Base-by-base conservation (phyloP, 1,140 invertebrate genomes). In the Apis florea region DNA sequence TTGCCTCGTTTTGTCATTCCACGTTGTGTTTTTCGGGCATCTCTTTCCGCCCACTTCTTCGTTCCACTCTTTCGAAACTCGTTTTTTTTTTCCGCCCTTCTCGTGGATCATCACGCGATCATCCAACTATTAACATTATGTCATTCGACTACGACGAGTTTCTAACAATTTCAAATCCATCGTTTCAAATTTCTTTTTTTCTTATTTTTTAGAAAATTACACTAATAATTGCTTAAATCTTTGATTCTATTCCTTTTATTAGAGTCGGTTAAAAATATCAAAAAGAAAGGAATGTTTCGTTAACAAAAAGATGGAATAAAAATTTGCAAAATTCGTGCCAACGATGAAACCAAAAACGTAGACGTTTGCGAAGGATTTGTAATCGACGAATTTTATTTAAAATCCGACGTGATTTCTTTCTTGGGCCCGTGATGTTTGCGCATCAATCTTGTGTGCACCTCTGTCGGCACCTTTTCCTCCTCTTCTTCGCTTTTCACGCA, bases 301-400 rank as follows among this genome's bases (percentile, higher is more conserved):
- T 40, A 40, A 40, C 31, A 0, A 40, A 5, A 40, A 40, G 31
- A 40, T n/a, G n/a, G n/a, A n/a, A n/a, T 40, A 40, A 40, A 40
- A 40, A 40, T 40, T 40, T 6, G 31, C 6, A 40, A 40, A n/a
- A 1, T 49, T 51, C 21, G 13, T 47, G 21, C n/a, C 40, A n/a
- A 10, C 53, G 47, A 15, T 74, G 85, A 77, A 74, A 84, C 53
- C n/a, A n/a, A n/a, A n/a, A n/a, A 53, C 82, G 61, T 82, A 82
- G 74, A 84, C 85, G 83, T 91, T 89, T 85, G 87, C 86, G 86
- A 82, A 87, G 88, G 89, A 86, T n/a, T n/a, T 88, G 85, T 90
- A 90, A 91, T 90, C 87, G 90, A 90, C 83, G 84, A 83, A 77
- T 90, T 81, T 64, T 82, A 85, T 78, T 40, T 40, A 40, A 88